phyloP scores from a whole-genome alignment of 2,888 invertebrate species.

The Dromius quadrimaculatus region DNA sequence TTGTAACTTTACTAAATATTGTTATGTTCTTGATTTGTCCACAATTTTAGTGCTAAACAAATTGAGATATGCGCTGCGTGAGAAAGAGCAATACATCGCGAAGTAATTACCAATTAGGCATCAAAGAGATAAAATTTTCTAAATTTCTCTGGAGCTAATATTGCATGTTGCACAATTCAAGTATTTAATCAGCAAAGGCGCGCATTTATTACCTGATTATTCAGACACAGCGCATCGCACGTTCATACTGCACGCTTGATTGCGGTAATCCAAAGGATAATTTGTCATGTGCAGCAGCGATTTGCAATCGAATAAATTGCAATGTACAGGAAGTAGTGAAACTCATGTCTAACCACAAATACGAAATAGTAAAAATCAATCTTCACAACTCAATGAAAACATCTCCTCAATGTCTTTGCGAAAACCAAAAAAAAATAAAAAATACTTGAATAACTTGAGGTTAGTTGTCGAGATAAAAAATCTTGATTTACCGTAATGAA shows the following conservation, averaged over 20 bases:
- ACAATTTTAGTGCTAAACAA: too few species aligned
- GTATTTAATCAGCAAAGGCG: constrained; percentile 11
- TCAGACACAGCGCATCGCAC: background rate
- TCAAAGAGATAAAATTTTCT: too few species aligned
- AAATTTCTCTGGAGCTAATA: background rate
- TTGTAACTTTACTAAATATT: too few species aligned
- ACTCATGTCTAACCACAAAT: constrained; percentile 21
- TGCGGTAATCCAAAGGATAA: constrained; percentile 6
- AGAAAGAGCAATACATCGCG: too few species aligned
- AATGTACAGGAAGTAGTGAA: constrained; percentile 36
- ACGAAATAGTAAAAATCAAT: background rate
- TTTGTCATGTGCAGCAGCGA: constrained; percentile 33
- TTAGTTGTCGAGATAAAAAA: too few species aligned
- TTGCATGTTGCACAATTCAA: background rate
- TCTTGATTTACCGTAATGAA: constrained; percentile 8
- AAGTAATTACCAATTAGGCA: too few species aligned
- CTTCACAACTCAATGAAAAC: background rate
- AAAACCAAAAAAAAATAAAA: too few species aligned
- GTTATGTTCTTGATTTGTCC: too few species aligned
- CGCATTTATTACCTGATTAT: constrained; percentile 3
- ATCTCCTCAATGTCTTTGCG: too few species aligned
- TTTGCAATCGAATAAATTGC: constrained; percentile 42
- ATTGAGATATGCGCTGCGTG: too few species aligned
- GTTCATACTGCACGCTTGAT: constrained; percentile 4
- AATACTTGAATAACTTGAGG: too few species aligned